Percentiles rank a stretch among this genome's conserved stretches.
Conservation (phyloP, 2,888 invertebrate genomes). For the Teleogryllus oceanicus region DNA sequence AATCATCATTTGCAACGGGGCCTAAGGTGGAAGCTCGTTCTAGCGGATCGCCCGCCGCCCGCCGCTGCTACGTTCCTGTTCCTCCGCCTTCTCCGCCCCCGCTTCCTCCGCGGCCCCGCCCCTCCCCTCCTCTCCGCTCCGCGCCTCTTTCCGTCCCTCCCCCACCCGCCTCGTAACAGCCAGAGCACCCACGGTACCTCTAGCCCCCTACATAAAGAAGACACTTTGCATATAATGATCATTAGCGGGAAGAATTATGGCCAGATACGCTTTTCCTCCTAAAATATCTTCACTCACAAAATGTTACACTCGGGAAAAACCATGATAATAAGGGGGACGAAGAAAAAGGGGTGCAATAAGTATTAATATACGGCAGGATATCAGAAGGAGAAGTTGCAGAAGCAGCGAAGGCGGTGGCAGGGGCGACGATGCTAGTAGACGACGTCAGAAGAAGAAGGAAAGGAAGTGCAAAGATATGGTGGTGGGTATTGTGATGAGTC, state of each 20-base stretch:
- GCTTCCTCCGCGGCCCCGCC: neutral
- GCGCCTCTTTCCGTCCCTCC: neutral
- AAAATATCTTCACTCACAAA: conserved; percentile 32
- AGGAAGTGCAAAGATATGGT: neutral
- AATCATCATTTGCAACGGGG: conserved; percentile 4
- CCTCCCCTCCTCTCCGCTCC: neutral
- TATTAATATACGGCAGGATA: conserved; percentile 27
- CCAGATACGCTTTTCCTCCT: neutral
- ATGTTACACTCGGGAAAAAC: conserved; percentile 35
- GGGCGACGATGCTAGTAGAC: neutral
- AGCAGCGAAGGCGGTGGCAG: neutral
- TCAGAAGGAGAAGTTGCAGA: conserved; percentile 20
- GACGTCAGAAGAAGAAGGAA: neutral
- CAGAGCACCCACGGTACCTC: conserved; percentile 18
- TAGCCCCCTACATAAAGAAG: conserved; percentile 22
- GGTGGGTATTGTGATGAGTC: too few relatives aligned
- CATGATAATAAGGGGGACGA: conserved; percentile 32
- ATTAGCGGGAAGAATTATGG: conserved; percentile 25
- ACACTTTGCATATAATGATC: conserved; percentile 26
- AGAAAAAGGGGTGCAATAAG: conserved; percentile 33
- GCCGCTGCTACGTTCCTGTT: neutral
- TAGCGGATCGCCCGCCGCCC: neutral
- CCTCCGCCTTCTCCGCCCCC: neutral
- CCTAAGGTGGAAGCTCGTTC: conserved; percentile 18
- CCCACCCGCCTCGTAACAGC: neutral